Percentiles rank a stretch among this genome's conserved stretches.
phyloP scores from a whole-genome alignment of 2,113 vertebrate species.

The Protobothrops mucrosquamatus region DNA sequence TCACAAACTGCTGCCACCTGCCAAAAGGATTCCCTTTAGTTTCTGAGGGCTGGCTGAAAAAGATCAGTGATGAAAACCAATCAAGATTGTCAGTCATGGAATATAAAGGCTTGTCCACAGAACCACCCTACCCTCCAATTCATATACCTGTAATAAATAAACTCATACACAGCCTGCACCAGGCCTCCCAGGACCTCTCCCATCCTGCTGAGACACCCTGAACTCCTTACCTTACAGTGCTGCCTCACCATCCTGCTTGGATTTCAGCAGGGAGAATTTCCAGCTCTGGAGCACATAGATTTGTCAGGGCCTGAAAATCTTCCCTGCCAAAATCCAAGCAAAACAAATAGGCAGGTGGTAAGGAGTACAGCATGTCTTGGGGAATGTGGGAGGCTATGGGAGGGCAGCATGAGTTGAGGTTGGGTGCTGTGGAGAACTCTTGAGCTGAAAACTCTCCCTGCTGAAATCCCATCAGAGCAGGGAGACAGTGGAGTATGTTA shows the following conservation, averaged over 20 bases:
- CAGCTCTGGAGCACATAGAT: neutral
- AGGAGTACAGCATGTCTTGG: neutral
- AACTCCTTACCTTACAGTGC: too few species aligned
- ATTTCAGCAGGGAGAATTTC: neutral
- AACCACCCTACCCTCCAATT: accelerated
- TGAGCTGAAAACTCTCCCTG: neutral
- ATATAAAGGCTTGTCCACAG: neutral
- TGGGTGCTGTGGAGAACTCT: neutral
- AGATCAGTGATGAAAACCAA: neutral
- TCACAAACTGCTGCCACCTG: neutral
- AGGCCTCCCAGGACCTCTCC: too few species aligned
- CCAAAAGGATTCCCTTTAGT: neutral
- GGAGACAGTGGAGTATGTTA: neutral
- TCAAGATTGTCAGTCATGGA: neutral
- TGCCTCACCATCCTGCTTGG: neutral
- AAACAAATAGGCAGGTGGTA: neutral
- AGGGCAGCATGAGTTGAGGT: neutral
- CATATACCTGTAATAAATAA: neutral
- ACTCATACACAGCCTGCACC: too few species aligned
- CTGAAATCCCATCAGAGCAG: neutral
- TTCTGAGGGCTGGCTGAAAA: neutral
- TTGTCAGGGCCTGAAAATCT: neutral
- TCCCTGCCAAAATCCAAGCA: neutral
- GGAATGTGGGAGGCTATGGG: neutral
- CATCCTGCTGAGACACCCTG: too few species aligned